Percentiles rank a stretch among this genome's conserved stretches.
Conservation (phyloP, 2,797 vertebrate genomes). For the Phalanger gymnotis region DNA sequence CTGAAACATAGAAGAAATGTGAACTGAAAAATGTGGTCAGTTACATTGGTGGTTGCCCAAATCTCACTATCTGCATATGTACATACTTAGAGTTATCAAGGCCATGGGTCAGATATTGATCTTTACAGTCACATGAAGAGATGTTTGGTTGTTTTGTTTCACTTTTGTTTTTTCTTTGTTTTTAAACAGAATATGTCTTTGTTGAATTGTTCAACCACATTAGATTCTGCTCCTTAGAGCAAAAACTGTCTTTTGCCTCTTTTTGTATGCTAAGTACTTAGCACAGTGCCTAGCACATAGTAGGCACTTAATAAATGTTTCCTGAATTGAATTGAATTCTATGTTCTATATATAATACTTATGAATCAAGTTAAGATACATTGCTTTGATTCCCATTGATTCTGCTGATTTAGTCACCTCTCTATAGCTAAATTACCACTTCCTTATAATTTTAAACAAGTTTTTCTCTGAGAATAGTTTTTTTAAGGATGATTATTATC, state of each 20-base stretch:
- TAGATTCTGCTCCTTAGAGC: neutral
- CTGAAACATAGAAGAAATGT: neutral
- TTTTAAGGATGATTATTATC: neutral
- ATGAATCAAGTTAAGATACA: neutral
- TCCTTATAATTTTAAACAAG: neutral
- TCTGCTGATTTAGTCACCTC: neutral
- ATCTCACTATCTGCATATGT: neutral
- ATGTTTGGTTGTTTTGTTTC: neutral
- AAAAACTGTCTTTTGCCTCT: neutral
- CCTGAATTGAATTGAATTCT: neutral
- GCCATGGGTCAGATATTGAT: neutral
- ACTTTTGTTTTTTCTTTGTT: neutral
- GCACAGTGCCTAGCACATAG: neutral
- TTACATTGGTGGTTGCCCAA: neutral
- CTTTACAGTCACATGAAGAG: neutral
- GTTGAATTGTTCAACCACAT: neutral
- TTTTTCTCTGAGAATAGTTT: slow-evolving; percentile 38
- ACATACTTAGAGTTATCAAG: neutral
- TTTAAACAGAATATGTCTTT: neutral
- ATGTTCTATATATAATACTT: neutral
- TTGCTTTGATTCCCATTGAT: slow-evolving; percentile 21
- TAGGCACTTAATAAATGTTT: neutral
- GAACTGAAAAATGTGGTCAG: neutral
- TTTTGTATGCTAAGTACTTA: neutral
- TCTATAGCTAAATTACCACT: slow-evolving; percentile 19